phyloP scores from a whole-genome alignment of 2,888 invertebrate genomes.

The Ctenicera cuprea region DNA sequence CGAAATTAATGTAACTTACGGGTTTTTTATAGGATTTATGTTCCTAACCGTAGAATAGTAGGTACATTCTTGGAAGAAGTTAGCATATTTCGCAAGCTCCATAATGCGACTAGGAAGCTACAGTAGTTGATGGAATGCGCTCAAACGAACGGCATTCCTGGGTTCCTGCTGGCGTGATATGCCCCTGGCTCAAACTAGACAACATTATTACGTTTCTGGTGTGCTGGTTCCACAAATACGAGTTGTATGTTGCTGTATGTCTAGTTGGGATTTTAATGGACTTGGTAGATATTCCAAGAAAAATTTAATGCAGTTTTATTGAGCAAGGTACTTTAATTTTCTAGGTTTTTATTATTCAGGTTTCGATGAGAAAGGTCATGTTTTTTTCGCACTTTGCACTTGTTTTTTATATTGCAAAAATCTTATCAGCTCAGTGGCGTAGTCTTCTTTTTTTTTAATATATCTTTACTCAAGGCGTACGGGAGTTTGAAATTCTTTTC shows the following conservation, averaged over 20 bases:
- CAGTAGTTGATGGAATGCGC: slow-evolving; percentile 68
- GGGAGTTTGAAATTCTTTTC: too few relatives aligned
- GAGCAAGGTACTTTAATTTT: slow-evolving; percentile 21
- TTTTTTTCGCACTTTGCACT: slow-evolving; percentile 3
- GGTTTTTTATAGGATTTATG: slow-evolving; percentile 24
- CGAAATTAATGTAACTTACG: slow-evolving; percentile 27
- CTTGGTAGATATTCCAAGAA: slow-evolving; percentile 31
- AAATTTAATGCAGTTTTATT: slow-evolving; percentile 32
- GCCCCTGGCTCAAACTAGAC: slow-evolving; percentile 68
- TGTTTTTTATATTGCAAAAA: slow-evolving; percentile 15
- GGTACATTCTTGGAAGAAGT: slow-evolving; percentile 69
- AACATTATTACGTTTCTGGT: slow-evolving; percentile 67
- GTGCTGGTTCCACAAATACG: slow-evolving; percentile 55
- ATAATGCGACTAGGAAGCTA: slow-evolving; percentile 68
- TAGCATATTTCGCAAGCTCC: slow-evolving; percentile 68
- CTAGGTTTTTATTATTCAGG: slow-evolving; percentile 30
- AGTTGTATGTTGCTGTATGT: slow-evolving; percentile 51
- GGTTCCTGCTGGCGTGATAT: slow-evolving; percentile 64
- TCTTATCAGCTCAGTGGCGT: not conserved
- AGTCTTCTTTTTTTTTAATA: too few relatives aligned
- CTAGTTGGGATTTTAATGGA: slow-evolving; percentile 52
- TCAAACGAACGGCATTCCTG: slow-evolving; percentile 67
- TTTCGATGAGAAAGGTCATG: slow-evolving; percentile 13
- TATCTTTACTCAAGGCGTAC: too few relatives aligned
- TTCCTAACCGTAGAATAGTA: slow-evolving; percentile 47